phyloP scores from a whole-genome alignment of 1,140 invertebrate species.

The Xylocopa sonorina region DNA sequence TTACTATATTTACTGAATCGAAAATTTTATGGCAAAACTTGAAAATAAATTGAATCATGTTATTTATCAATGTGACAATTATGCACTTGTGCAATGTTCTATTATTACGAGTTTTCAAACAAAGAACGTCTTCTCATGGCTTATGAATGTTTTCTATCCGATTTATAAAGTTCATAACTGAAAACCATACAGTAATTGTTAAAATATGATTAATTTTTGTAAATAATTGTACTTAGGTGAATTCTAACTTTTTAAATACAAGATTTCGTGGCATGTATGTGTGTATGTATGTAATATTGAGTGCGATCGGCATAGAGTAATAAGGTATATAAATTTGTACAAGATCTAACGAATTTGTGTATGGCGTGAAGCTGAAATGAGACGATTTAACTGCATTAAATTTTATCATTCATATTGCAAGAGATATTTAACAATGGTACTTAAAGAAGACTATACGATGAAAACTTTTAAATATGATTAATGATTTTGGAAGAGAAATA shows the following conservation, averaged over 20 bases:
- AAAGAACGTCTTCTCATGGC: neutral
- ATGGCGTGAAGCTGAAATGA: neutral
- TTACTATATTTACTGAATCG: constrained; percentile 89
- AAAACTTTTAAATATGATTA: neutral
- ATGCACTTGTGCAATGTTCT: constrained; percentile 29
- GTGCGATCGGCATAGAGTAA: neutral
- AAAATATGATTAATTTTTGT: constrained; percentile 17
- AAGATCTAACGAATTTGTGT: neutral
- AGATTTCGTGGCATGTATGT: constrained; percentile 8
- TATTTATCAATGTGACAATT: neutral
- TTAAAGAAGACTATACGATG: neutral
- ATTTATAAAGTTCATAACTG: neutral
- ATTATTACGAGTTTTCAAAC: constrained; percentile 6
- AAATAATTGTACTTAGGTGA: constrained; percentile 34
- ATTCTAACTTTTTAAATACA: constrained; percentile 4
- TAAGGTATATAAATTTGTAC: constrained; percentile 5
- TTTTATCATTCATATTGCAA: neutral
- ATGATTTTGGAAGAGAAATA: constrained; percentile 14
- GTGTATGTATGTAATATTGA: constrained; percentile 11
- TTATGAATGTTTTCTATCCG: neutral
- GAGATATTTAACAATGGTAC: constrained; percentile 17
- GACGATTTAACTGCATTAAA: neutral
- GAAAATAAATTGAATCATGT: constrained; percentile 7
- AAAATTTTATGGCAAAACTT: constrained; percentile 88
- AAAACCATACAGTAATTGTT: neutral